Conservation (phyloP, 1,140 invertebrate genomes). For the Pseudomyrmex cubaensis region DNA sequence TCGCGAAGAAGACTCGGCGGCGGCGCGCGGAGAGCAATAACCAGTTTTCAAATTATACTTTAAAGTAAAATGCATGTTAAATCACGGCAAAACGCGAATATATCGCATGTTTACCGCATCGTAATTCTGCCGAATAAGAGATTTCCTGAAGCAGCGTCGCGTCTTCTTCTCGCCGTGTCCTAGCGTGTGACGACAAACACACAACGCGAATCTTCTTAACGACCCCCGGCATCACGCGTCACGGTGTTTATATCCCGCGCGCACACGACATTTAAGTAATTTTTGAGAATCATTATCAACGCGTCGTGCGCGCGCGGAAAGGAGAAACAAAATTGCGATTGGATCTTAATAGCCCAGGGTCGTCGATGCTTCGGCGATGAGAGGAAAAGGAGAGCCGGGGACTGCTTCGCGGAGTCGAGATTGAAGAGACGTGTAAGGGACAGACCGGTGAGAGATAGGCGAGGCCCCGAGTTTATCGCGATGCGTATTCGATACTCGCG, state of each 20-base stretch:
- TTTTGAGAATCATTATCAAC: constrained; percentile 59
- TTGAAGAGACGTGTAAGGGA: not conserved
- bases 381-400: too few relatives aligned
- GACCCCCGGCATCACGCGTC: constrained; percentile 37
- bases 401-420: not conserved
- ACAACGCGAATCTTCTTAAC: constrained; percentile 41
- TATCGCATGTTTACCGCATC: constrained; percentile 18
- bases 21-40: not conserved
- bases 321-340: constrained; percentile 26
- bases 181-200: constrained; percentile 2
- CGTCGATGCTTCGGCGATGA: constrained; percentile 12
- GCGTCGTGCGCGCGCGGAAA: not conserved
- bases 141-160: constrained; percentile 17
- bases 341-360: constrained; percentile 56
- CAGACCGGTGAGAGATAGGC: not conserved
- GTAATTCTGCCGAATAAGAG: not conserved
- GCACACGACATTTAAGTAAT: constrained; percentile 37
- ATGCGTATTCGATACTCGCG: constrained; percentile 23
- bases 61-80: not conserved
- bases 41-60: not conserved
- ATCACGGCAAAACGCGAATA: not conserved
- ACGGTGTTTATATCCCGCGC: constrained; percentile 14
- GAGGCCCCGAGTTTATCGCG: constrained; percentile 52
- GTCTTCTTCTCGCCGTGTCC: not conserved
- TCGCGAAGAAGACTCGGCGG: not conserved